Conservation (phyloP, 2,797 vertebrate species). For the Lophotriccus pileatus region DNA sequence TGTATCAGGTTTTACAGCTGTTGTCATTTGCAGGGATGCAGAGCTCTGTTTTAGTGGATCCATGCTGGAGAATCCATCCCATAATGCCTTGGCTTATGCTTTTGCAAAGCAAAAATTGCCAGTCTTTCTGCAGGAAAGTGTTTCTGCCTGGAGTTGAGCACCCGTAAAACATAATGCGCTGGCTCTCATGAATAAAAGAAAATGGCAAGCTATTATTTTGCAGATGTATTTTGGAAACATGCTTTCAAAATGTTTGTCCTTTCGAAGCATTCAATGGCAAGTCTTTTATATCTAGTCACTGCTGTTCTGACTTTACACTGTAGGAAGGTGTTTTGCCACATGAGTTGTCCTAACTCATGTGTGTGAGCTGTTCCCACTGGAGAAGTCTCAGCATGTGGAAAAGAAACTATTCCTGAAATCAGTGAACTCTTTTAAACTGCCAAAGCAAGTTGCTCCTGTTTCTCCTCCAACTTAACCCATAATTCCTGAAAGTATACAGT, state of each 20-base stretch:
- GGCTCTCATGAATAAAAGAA: not conserved
- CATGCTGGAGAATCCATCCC: not conserved
- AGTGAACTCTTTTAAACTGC: not conserved
- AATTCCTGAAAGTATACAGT: slow-evolving; percentile 2
- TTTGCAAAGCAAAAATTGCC: not conserved
- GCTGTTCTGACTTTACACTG: not conserved
- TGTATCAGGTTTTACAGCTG: not conserved
- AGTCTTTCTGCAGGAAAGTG: not conserved
- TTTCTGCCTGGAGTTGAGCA: not conserved
- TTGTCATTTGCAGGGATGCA: not conserved
- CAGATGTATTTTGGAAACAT: not conserved
- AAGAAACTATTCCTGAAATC: not conserved
- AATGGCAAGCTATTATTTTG: not conserved
- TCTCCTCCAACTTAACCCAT: not conserved
- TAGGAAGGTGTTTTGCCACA: not conserved
- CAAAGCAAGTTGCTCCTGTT: not conserved
- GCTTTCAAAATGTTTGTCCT: not conserved
- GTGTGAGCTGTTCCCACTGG: not conserved
- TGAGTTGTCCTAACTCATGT: not conserved
- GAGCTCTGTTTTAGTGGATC: not conserved
- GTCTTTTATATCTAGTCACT: not conserved
- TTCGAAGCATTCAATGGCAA: not conserved
- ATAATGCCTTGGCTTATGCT: not conserved
- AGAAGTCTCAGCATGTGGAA: not conserved
- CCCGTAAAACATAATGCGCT: not conserved